Evolutionary conservation across 2,888 invertebrate species (phyloP).

Genomic region (Listrodromus nycthemerus): DNA sequence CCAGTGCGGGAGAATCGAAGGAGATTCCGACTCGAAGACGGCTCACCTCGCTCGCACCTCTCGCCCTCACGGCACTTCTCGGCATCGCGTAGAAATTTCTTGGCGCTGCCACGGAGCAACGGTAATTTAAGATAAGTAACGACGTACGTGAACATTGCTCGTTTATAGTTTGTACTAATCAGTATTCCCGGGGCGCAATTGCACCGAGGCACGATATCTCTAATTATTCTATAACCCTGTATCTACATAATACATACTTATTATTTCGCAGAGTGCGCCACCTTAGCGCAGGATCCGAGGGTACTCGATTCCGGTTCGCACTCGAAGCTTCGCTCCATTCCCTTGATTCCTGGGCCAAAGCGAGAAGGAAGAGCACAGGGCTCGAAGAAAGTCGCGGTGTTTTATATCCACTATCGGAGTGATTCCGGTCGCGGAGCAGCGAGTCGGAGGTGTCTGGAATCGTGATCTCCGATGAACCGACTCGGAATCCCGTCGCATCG

Average conservation of each 20-base stretch:
- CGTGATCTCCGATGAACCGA: conserved; percentile 36
- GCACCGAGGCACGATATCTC: conserved; percentile 56
- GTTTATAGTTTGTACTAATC: conserved; percentile 65
- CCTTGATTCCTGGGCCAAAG: not conserved
- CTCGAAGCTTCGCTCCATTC: conserved; percentile 3
- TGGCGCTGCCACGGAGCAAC: conserved; percentile 20
- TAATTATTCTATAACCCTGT: conserved; percentile 23
- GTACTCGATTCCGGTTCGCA: not conserved
- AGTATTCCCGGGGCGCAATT: conserved; percentile 59
- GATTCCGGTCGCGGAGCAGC: conserved; percentile 19
- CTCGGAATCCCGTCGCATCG: conserved; percentile 27
- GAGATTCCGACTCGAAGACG: conserved; percentile 45
- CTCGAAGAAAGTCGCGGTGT: not conserved
- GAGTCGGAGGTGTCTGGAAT: conserved; percentile 15
- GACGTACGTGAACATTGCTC: conserved; percentile 65
- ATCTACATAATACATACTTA: conserved; percentile 23
- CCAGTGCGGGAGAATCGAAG: conserved; percentile 50
- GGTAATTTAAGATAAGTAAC: conserved; percentile 62
- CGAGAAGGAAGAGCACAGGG: not conserved
- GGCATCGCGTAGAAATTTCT: conserved; percentile 48
- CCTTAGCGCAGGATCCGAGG: not conserved
- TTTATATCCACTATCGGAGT: conserved; percentile 21
- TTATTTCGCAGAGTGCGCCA: conserved; percentile 13
- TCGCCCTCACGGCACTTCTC: not conserved
- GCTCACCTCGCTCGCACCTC: conserved; percentile 35